Base-by-base conservation (phyloP, 2,113 vertebrate species). In the Cricetomys ansorgei region DNA sequence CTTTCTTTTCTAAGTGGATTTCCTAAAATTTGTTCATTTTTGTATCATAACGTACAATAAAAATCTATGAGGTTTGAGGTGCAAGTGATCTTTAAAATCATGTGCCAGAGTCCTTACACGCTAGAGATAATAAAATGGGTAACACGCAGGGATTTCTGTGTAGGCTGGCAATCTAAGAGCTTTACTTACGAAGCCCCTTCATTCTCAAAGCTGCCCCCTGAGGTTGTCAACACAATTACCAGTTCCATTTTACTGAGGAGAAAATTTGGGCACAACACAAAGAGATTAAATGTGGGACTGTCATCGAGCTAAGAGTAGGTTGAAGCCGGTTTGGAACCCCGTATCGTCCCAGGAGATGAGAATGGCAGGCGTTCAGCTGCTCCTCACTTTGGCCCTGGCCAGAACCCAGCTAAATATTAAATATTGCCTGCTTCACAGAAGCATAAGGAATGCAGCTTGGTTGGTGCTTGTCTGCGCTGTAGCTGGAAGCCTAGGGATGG, bases 51-150 rank as follows among this genome's bases (percentile, higher is more conserved):
- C 43, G 15, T 45, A 67, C 43, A 83, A 9, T 57, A 55, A 84
- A 89, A 96, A 80, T 67, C 29, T 31, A 76, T 55, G 84, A 88
- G 34, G 12, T 95, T 69, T 91, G 40, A 93, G 23, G 27, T 81
- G 12, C 10, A 77, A 89, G 25, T 43, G 25, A 70, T 84, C 81
- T 94, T 94, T 65, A 89, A 88, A 89, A 70, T 80, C 17, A 45
- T 53, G 29, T 43, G 40, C 81, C 5, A 85, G 89, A 64, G 85
- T 95, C 4, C 45, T 79, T 53, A 77, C 57, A 91, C 73, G 88
- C 80, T 29, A 83, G 13, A 55, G 43, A 88, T 86, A 64, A 88
- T 4, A 92, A 86, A 96, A 91, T 11, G 40, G 10, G 9, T 43
- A 79, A 57, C 27, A 70, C 2, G 75, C 1, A 11, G 23, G 17